These are phyloP conservation scores for Climacteris rufus DNA, from an alignment of 2,113 vertebrate genomes.

Conservation along the genomic window DNA sequence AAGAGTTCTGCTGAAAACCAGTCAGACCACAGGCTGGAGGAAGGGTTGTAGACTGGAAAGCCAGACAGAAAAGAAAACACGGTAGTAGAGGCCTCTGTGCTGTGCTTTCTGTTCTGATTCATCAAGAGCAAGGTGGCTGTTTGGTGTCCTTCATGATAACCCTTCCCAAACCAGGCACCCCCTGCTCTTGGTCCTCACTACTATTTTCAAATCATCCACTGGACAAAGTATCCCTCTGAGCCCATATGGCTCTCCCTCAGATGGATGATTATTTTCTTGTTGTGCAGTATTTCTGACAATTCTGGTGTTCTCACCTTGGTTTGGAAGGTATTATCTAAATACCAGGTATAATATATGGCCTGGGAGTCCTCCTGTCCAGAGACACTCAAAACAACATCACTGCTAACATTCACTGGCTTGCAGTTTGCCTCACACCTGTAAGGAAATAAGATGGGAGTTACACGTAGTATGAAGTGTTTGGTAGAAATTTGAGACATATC, in stretches of 20 bases:
- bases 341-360: conserved; percentile 61
- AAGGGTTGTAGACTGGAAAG: conserved; percentile 49
- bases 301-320: conserved; percentile 63
- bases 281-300: neutral
- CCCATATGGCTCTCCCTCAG: neutral
- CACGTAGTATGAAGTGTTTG: neutral
- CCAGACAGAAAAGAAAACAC: neutral
- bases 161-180: neutral
- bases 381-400: conserved; percentile 51
- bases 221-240: neutral
- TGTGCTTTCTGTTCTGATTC: neutral
- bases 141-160: neutral
- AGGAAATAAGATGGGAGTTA: neutral
- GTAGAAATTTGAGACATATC: neutral
- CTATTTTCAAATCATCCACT: neutral
- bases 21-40: conserved; percentile 55
- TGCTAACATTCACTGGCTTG: conserved; percentile 14
- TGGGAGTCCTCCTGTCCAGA: neutral
- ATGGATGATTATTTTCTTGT: neutral
- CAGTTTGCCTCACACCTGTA: conserved; percentile 75
- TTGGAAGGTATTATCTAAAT: conserved; percentile 55
- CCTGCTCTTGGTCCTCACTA: fast-evolving
- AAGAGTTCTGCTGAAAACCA: conserved; percentile 54
- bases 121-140: neutral
- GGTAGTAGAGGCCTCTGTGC: neutral